phyloP scores from a whole-genome alignment of 2,888 invertebrate genomes.

The Galerucella nymphaeae region DNA sequence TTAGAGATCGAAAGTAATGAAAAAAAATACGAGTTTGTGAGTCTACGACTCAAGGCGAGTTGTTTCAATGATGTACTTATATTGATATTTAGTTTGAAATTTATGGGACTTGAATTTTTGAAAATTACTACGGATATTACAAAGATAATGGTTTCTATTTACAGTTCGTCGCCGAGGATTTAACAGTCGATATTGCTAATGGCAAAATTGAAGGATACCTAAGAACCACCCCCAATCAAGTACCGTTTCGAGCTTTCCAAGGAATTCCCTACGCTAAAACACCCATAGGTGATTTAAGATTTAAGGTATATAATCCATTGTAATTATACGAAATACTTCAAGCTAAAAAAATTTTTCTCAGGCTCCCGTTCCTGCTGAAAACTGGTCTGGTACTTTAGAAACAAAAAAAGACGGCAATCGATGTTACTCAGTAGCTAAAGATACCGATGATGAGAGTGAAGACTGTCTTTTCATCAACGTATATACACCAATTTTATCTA shows the following conservation, averaged over 20 bases:
- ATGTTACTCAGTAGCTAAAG: slow-evolving; percentile 43
- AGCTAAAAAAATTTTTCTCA: too few species aligned
- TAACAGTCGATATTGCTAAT: slow-evolving; percentile 37
- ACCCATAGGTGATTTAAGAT: slow-evolving; percentile 44
- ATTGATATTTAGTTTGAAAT: too few species aligned
- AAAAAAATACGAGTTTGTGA: too few species aligned
- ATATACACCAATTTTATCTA: slow-evolving; percentile 41
- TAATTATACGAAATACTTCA: background rate
- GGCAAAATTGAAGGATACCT: slow-evolving; percentile 44
- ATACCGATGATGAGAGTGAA: slow-evolving; percentile 44
- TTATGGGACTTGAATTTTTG: too few species aligned
- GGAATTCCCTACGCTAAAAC: slow-evolving; percentile 48
- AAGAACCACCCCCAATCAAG: slow-evolving; percentile 34
- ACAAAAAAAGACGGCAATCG: slow-evolving; percentile 42
- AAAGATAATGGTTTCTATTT: background rate
- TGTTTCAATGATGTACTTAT: too few species aligned
- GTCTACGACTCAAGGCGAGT: too few species aligned
- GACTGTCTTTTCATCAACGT: slow-evolving; percentile 48
- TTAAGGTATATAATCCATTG: slow-evolving; percentile 40
- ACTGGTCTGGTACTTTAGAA: slow-evolving; percentile 44
- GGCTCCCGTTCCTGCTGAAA: slow-evolving; percentile 42
- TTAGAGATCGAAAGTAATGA: too few species aligned
- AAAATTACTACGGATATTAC: too few species aligned
- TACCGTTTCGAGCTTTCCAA: slow-evolving; percentile 46
- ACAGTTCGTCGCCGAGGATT: slow-evolving; percentile 22